phyloP scores from a whole-genome alignment of 2,888 invertebrate genomes.

The Polydrusus pterygomalis region DNA sequence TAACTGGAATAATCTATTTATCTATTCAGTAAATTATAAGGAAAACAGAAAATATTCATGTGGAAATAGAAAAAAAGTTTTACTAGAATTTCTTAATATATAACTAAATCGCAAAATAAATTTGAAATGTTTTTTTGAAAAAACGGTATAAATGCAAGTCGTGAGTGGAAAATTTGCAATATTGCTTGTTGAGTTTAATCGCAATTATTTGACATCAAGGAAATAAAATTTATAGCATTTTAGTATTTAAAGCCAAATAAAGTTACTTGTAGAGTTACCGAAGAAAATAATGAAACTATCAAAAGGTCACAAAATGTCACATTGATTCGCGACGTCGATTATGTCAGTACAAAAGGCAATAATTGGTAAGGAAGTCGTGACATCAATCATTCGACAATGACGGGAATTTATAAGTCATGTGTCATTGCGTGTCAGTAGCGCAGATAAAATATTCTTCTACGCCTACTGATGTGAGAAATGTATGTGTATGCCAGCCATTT shows the following conservation, averaged over 20 bases:
- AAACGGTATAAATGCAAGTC: too few relatives aligned
- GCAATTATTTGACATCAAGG: background rate
- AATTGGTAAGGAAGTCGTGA: slow-evolving; percentile 23
- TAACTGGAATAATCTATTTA: too few relatives aligned
- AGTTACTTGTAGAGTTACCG: background rate
- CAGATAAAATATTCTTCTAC: slow-evolving; percentile 7
- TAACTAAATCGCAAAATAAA: too few relatives aligned
- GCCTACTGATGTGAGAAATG: background rate
- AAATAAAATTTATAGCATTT: slow-evolving; percentile 3
- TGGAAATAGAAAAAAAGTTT: too few relatives aligned
- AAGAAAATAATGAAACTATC: slow-evolving; percentile 1
- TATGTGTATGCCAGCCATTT: background rate
- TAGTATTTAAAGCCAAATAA: slow-evolving; percentile 1
- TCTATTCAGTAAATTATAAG: too few relatives aligned
- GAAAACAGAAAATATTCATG: too few relatives aligned
- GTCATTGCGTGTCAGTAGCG: slow-evolving; percentile 16
- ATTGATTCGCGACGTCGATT: slow-evolving; percentile 19
- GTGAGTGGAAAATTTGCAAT: too few relatives aligned
- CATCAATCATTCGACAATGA: slow-evolving; percentile 24
- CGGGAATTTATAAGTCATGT: slow-evolving; percentile 15
- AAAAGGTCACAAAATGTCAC: slow-evolving; percentile 12
- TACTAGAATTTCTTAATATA: too few relatives aligned
- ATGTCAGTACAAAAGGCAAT: slow-evolving; percentile 21
- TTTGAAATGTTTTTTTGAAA: too few relatives aligned
- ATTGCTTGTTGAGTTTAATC: too few relatives aligned